phyloP scores from a whole-genome alignment of 2,113 vertebrate species.

The Labeo catla region DNA sequence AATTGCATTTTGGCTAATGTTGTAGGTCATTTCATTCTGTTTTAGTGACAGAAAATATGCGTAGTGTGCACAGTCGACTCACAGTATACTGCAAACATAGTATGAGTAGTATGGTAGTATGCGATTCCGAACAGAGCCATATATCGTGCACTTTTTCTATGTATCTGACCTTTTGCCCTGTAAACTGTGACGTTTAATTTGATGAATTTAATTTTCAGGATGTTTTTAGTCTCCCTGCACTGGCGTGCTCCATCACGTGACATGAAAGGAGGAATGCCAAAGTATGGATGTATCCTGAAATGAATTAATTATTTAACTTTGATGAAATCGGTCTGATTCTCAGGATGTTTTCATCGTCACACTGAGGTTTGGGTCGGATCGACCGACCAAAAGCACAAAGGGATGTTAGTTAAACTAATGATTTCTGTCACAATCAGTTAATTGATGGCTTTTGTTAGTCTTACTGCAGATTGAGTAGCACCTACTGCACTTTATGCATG shows the following conservation, averaged over 20 bases:
- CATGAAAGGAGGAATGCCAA: not conserved
- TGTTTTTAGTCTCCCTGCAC: not conserved
- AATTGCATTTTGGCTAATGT: not conserved
- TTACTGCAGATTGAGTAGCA: conserved; percentile 7
- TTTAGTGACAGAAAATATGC: not conserved
- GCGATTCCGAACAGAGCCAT: not conserved
- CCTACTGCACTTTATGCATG: conserved; percentile 27
- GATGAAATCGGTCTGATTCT: not conserved
- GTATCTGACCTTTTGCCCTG: not conserved
- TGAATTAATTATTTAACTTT: not conserved
- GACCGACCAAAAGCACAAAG: not conserved
- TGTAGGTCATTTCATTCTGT: not conserved
- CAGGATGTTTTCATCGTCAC: not conserved
- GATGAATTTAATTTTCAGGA: not conserved
- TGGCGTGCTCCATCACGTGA: not conserved
- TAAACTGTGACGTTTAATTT: not conserved
- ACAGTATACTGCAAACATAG: not conserved
- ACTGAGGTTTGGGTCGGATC: not conserved
- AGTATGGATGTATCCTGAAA: not conserved
- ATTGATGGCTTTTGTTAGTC: not conserved
- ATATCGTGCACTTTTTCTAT: not conserved
- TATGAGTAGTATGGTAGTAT: not conserved
- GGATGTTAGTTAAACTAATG: not conserved
- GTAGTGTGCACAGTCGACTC: not conserved
- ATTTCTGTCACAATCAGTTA: not conserved